Base-by-base conservation (phyloP, 2,113 vertebrate species). In the Gymnocephalus cernua region DNA sequence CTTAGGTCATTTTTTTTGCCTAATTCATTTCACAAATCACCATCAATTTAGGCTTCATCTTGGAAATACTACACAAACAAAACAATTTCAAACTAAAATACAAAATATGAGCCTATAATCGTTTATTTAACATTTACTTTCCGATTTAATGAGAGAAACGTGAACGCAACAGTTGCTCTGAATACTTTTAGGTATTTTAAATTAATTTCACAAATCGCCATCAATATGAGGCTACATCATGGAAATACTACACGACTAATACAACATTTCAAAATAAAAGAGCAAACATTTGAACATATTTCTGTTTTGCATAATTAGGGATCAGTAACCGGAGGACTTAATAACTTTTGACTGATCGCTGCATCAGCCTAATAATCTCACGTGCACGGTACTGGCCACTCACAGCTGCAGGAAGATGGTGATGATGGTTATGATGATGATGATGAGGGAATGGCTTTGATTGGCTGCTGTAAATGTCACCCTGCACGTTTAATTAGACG, bases 331-430 rank as follows among this genome's bases (percentile, higher is more conserved):
- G 41, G 23, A 51, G 65, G 1, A 12, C 35, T 79, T 65, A 85
- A 56, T 41, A 44, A 85, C 79, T 69, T 69, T 71, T 76, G 35
- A 58, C 78, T 80, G 53, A 74, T 82, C 12, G 47, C 63, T 74
- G 68, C 73, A 71, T 85, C 82, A 48, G 59, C 53, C 27, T 53
- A 21, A 48, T 53, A 21, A 48, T 53, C 29, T 13, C 84, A 79
- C 74, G 48, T 71, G 84, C 35, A 38, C 35, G 35, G 6, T 32
- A 6, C 9, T 51, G 84, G 53, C 48, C 77, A 59, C 86, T 14
- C 0, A 4, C 61, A 76, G 68, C 63, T 47, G 64, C 48, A 48
- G 13, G 44, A 27, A 7, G 56, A 10, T 38, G 73, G 19, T 9
- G 69, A 5, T 38, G 65, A 10, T 38, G 73, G 19, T 9, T 61